These are phyloP conservation scores for Tridacna gigas DNA, from an alignment of 2,888 invertebrate species.

Conservation along the genomic window DNA sequence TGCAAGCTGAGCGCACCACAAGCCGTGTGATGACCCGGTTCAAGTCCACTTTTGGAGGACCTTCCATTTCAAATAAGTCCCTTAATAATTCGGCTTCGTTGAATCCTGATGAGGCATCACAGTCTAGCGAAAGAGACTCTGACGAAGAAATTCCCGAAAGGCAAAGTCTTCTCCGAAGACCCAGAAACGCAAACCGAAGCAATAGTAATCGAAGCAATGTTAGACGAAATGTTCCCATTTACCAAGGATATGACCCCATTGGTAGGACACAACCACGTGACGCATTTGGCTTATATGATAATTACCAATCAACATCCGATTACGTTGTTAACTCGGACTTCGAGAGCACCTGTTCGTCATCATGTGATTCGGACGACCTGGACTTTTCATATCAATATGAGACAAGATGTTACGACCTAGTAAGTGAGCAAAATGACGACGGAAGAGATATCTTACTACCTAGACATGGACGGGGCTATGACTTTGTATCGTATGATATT, in stretches of 20 bases:
- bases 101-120: neutral
- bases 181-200: neutral
- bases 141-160: neutral
- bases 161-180: neutral
- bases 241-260: neutral
- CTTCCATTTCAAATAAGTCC: neutral
- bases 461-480: neutral
- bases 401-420: neutral
- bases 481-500: conserved; percentile 24
- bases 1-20: conserved; percentile 35
- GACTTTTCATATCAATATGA: conserved; percentile 54
- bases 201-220: neutral
- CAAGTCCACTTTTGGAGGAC: neutral
- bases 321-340: conserved; percentile 11
- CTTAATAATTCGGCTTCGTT: neutral
- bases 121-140: neutral
- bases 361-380: conserved; percentile 47
- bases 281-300: neutral
- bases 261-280: neutral
- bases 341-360: conserved; percentile 40
- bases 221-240: neutral
- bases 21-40: conserved; percentile 33
- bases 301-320: neutral
- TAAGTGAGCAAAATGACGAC: neutral
- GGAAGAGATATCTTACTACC: neutral